Evolutionary conservation across 2,888 invertebrate species (phyloP), one percentile per base, ranked within the genome.

Genomic region (Imbricaverruca yamaguchii): DNA sequence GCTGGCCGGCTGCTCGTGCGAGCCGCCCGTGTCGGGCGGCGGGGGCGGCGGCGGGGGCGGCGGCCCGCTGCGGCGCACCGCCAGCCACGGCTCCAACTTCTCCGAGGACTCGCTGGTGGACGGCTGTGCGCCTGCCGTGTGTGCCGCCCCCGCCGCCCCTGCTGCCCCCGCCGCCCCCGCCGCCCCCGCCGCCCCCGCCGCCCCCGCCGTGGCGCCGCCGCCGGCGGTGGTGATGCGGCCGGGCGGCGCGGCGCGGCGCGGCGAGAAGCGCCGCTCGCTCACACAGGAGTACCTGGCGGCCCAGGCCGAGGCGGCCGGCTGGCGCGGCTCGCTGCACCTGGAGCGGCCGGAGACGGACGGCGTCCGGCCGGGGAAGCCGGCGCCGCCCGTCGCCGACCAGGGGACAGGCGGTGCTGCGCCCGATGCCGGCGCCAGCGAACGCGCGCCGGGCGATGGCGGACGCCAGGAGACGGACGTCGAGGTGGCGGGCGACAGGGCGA

Each of bases 51-150:
- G 23, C 10, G 61, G 18, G 12, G 15, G 18, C 1, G 61, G 18
- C 61, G 23, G 23, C 11, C 69, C 74, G 10, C 21, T 21, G 2
- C 74, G 11, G 74, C 74, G 74, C 55, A 21, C 74, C 53, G 74
- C 53, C 65, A 65, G 65, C 23, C 65, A 23, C 65, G 65, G 65
- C 55, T 74, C 74, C 9, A 74, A 55, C 74, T 74, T 74, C 74
- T 74, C 74, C 21, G 74, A 74, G 55, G 74, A 74, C 74, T 74
- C 74, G 3, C 74, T 74, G 74, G 55, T 55, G 53, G 74, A 21
- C 55, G 74, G 74, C 53, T 53, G 8, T 13, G 13, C 69, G 39
- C 65, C 65, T 2, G 65, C 23, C 2, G 23, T 23, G 10, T n/a
- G 4, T 21, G 4, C 67, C 10, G 67, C 61, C 18, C 15, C 61